Evolutionary conservation across 2,888 invertebrate species (phyloP).

Genomic region (Chrysomela aeneicollis): DNA sequence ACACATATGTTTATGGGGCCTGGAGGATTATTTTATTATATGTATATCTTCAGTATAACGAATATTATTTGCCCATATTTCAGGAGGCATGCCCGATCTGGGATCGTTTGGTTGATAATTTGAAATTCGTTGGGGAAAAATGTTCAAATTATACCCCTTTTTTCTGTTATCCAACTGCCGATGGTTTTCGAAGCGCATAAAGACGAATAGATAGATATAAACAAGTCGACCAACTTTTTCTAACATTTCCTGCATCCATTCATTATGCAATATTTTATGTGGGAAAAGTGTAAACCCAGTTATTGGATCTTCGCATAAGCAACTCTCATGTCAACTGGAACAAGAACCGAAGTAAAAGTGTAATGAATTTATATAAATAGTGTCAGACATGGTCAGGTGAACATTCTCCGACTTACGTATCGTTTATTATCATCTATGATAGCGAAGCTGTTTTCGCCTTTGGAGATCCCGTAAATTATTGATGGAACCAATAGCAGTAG

Average conservation of each 20-base stretch:
- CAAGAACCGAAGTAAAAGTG: constrained; percentile 3
- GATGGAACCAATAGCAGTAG: neutral
- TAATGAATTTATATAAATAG: constrained; percentile 4
- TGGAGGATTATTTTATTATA: no score
- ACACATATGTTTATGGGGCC: no score
- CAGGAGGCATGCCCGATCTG: no score
- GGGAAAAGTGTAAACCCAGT: constrained; percentile 1
- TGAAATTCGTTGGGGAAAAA: no score
- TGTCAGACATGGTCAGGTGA: neutral
- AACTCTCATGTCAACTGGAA: neutral
- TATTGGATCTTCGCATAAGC: constrained; percentile 4
- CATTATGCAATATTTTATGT: constrained; percentile 5
- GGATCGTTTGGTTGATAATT: no score
- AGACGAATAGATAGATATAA: neutral
- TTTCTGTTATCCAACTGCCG: neutral
- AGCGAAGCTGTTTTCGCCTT: neutral
- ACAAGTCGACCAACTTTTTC: constrained; percentile 1
- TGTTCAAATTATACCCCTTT: neutral
- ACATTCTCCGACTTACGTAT: neutral
- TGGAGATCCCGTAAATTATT: neutral
- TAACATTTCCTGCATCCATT: constrained; percentile 1
- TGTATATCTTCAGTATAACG: no score
- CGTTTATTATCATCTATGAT: neutral
- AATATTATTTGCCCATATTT: no score
- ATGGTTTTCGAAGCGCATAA: neutral